These are phyloP conservation scores for Penelope pileata DNA, from an alignment of 2,113 vertebrate genomes.

Conservation along the genomic window DNA sequence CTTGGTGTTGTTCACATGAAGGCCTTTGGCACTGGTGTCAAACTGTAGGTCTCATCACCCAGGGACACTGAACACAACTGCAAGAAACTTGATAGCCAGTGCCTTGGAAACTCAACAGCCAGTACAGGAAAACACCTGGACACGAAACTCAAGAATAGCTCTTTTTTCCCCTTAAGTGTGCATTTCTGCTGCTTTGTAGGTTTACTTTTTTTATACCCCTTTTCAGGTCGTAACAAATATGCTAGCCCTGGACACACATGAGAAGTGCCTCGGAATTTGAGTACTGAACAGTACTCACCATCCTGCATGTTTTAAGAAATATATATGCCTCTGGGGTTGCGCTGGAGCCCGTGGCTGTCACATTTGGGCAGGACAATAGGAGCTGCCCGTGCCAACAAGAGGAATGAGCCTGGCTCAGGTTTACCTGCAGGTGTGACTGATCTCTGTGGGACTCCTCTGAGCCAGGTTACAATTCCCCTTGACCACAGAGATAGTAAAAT, in stretches of 20 bases:
- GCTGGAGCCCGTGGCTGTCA: neutral
- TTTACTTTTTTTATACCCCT: neutral
- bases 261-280: neutral
- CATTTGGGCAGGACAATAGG: neutral
- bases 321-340: neutral
- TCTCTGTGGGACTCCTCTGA: neutral
- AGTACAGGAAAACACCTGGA: neutral
- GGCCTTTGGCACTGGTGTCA: neutral
- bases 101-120: no score
- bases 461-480: neutral
- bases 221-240: neutral
- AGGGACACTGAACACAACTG: neutral
- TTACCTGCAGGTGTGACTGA: neutral
- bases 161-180: neutral
- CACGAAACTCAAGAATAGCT: neutral
- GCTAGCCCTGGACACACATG: neutral
- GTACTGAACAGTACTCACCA: neutral
- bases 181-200: neutral
- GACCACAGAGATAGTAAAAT: neutral
- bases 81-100: neutral
- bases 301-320: neutral
- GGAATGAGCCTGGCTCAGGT: neutral
- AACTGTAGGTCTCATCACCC: neutral
- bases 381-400: neutral
- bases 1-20: neutral